A percentile compares a stretch with the other conserved stretches of the same genome.
These are phyloP conservation scores for Nineta flava DNA, from an alignment of 2,888 invertebrate species.

Conservation along the genomic window DNA sequence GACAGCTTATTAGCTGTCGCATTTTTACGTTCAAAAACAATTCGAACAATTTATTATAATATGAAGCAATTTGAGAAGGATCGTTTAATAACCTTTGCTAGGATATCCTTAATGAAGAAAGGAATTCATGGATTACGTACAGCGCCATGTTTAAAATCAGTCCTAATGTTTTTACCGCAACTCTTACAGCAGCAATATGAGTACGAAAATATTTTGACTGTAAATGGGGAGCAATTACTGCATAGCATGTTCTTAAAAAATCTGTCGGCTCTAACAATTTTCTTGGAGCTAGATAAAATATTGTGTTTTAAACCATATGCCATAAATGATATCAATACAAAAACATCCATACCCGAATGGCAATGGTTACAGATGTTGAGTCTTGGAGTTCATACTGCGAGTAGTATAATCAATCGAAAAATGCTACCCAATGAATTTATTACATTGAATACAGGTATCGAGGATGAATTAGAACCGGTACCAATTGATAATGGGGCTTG, in stretches of 20 bases:
- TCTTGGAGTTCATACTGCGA: conserved; percentile 34
- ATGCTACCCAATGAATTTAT: conserved; percentile 29
- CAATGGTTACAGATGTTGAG: conserved; percentile 41
- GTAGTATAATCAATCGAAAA: conserved; percentile 32
- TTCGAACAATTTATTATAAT: conserved; percentile 30
- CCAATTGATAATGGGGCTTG: conserved; percentile 33
- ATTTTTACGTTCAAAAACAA: conserved; percentile 35
- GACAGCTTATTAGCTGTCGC: conserved; percentile 32
- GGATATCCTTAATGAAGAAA: conserved; percentile 31
- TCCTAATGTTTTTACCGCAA: conserved; percentile 31
- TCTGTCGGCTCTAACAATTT: conserved; percentile 34
- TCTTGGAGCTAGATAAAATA: conserved; percentile 34
- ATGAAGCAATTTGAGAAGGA: conserved; percentile 27
- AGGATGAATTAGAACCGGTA: conserved; percentile 11
- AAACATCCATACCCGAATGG: conserved; percentile 29
- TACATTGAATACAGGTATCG: conserved; percentile 14
- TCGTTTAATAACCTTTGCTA: conserved; percentile 31
- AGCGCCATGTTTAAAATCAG: conserved; percentile 34
- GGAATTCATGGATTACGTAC: conserved; percentile 35
- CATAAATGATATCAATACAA: conserved; percentile 27
- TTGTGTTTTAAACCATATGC: conserved; percentile 32
- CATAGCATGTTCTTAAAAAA: conserved; percentile 41
- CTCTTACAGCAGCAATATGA: conserved; percentile 34
- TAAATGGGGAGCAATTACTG: conserved; percentile 38
- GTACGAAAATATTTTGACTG: conserved; percentile 37